Percentiles rank a stretch among this genome's conserved stretches.
Conservation (phyloP, 2,888 invertebrate genomes). For the Hipparchia semele region DNA sequence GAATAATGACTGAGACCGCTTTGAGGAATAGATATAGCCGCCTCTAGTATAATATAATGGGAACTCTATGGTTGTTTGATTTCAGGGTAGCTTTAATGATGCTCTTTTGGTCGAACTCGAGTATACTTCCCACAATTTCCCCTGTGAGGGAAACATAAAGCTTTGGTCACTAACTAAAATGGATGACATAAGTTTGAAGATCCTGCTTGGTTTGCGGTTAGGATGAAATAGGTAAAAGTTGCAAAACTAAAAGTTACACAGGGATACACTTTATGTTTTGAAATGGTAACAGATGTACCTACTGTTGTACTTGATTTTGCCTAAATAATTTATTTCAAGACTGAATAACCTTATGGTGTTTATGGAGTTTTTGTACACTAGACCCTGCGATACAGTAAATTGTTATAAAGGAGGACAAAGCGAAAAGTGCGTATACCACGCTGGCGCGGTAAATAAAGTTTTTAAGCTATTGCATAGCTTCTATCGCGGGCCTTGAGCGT, state of each 20-base stretch:
- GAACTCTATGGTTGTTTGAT: constrained; percentile 1
- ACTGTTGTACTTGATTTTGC: not conserved
- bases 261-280: not conserved
- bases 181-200: not conserved
- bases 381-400: too few relatives aligned
- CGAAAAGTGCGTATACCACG: too few relatives aligned
- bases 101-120: constrained; percentile 45
- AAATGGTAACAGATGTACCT: not conserved
- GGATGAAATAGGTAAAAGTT: not conserved
- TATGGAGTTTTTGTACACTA: too few relatives aligned
- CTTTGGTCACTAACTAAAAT: constrained; percentile 9
- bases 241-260: constrained; percentile 1
- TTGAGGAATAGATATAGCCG: too few relatives aligned
- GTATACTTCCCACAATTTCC: constrained; percentile 34
- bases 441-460: too few relatives aligned
- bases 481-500: too few relatives aligned
- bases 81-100: constrained; percentile 43
- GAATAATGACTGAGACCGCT: too few relatives aligned
- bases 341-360: not conserved
- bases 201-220: not conserved
- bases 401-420: too few relatives aligned
- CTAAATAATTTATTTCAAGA: not conserved
- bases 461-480: too few relatives aligned
- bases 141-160: constrained; percentile 3
- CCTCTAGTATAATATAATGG: too few relatives aligned